phyloP scores from a whole-genome alignment of 1,140 invertebrate species.

The Tetramorium simillimum region DNA sequence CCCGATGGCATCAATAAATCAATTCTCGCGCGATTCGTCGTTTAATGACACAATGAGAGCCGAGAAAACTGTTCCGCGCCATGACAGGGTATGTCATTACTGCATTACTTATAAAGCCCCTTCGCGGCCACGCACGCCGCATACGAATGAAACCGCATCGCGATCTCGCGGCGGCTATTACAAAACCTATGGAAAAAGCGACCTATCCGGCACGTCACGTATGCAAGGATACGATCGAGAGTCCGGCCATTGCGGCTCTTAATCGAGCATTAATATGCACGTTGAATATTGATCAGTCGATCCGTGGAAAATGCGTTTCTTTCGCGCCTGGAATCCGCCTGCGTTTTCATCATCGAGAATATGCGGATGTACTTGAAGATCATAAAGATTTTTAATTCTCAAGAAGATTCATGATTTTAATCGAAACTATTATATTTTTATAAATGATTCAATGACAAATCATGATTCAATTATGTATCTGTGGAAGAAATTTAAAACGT shows the following conservation, averaged over 20 bases:
- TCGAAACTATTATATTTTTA: neutral
- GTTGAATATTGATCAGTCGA: conserved; percentile 80
- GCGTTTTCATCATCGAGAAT: conserved; percentile 28
- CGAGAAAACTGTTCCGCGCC: conserved; percentile 79
- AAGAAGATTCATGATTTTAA: neutral
- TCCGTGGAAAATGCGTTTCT: conserved; percentile 72
- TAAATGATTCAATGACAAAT: neutral
- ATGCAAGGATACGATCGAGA: conserved; percentile 69
- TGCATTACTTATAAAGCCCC: conserved; percentile 81
- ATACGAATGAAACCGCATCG: conserved; percentile 77
- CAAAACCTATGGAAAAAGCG: conserved; percentile 79
- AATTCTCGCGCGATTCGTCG: conserved; percentile 67
- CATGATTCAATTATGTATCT: neutral
- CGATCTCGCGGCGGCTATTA: conserved; percentile 63
- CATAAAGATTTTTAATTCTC: neutral
- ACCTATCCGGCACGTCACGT: conserved; percentile 74
- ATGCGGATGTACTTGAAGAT: conserved; percentile 11
- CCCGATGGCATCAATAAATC: conserved; percentile 79
- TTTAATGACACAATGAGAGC: conserved; percentile 72
- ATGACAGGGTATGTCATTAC: conserved; percentile 83
- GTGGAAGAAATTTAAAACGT: neutral
- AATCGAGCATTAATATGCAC: conserved; percentile 81
- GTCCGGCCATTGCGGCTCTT: conserved; percentile 66
- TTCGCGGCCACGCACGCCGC: conserved; percentile 73
- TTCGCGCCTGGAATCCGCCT: conserved; percentile 54